These are phyloP conservation scores for Drosophila sp. DNA, from an alignment of 1,140 invertebrate genomes.

Conservation along the genomic window DNA sequence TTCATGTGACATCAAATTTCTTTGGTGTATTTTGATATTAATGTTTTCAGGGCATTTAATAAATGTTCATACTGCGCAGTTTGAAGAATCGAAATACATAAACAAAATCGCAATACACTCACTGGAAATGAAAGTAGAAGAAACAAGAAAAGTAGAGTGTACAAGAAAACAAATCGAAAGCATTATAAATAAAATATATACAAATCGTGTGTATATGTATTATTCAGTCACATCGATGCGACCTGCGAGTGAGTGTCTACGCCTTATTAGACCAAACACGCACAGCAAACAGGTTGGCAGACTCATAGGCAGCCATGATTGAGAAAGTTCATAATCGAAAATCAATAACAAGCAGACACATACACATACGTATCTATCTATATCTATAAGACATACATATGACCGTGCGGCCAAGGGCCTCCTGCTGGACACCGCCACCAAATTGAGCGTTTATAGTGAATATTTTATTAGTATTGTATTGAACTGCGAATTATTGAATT, in stretches of 20 bases:
- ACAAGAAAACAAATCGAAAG: constrained; percentile 47
- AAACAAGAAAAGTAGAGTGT: background rate
- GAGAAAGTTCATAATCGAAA: constrained; percentile 70
- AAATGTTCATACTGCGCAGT: constrained; percentile 48
- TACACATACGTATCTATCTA: constrained; percentile 14
- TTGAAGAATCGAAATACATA: constrained; percentile 40
- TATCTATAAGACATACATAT: constrained; percentile 58
- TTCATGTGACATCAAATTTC: constrained; percentile 49
- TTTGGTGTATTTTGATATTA: background rate
- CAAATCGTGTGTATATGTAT: constrained; percentile 33
- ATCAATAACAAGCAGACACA: constrained; percentile 56
- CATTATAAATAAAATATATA: constrained; percentile 67
- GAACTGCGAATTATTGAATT: constrained; percentile 59
- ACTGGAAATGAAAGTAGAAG: constrained; percentile 15
- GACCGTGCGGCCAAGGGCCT: constrained; percentile 36
- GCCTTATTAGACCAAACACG: constrained; percentile 64
- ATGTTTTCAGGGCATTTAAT: constrained; percentile 35
- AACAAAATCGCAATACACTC: constrained; percentile 29
- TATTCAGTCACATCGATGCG: constrained; percentile 27
- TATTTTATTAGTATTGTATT: constrained; percentile 54
- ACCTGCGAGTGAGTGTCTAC: constrained; percentile 28
- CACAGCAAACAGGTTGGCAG: constrained; percentile 71
- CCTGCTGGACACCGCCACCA: background rate
- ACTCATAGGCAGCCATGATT: constrained; percentile 20
- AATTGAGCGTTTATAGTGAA: constrained; percentile 49